Base-by-base conservation (phyloP, 2,888 invertebrate genomes). In the Ecliptopera silaceata region DNA sequence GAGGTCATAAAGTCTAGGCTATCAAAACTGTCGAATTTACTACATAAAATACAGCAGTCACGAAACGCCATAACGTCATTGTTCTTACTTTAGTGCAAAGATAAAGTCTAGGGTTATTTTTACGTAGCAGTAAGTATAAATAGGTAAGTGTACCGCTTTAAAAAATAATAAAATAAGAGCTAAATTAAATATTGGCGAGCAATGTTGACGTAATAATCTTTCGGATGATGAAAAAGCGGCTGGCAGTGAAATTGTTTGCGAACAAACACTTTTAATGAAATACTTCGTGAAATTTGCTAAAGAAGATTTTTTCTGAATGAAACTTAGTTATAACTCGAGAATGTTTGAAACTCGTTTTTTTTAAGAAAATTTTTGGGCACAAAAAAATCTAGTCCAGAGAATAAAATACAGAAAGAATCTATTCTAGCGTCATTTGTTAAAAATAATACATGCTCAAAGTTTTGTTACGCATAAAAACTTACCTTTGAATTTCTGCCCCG, bases 401-500 rank as follows among this genome's bases (percentile, higher is more conserved):
- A 22, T 26, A 6, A 6, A 1, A 8, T 6, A 26, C 26, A 26
- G 26, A n/a, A n/a, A n/a, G n/a, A n/a, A n/a, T n/a, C n/a, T n/a
- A n/a, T n/a, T n/a, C n/a, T n/a, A n/a, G n/a, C n/a, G n/a, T n/a
- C n/a, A n/a, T n/a, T n/a, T n/a, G n/a, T n/a, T n/a, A n/a, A n/a
- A n/a, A n/a, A n/a, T n/a, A n/a, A n/a, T n/a, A n/a, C n/a, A n/a
- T n/a, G 2, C 22, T 5, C 22, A 6, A 22, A 22, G 4, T 22
- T 22, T 5, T 5, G 6, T 22, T 22, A 22, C 4, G 6, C 1
- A 8, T 2, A 32, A 11, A 4, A 4, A 44, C 79, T 75, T 61
- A 89, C 91, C 89, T 85, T 88, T 90, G 53, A 86, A 82, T 70
- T 88, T 88, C 68, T 89, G 89, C 43, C 88, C 90, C 11, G 82